Evolutionary conservation across 1,140 invertebrate species (phyloP), one percentile per base, ranked within the genome.

Genomic region (Mercenaria mercenaria): DNA sequence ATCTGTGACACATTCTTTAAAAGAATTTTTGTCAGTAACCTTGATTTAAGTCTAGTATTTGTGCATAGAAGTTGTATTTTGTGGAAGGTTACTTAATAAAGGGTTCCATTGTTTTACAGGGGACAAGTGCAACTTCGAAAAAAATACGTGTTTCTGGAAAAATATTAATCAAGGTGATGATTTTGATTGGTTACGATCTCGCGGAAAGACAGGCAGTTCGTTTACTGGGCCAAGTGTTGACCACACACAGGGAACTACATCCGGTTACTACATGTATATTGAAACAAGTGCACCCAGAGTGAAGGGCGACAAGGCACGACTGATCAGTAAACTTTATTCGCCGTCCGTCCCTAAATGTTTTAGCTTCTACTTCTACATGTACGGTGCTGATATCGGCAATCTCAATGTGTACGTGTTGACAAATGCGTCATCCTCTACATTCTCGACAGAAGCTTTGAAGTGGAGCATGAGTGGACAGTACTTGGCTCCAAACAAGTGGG

Each of bases 181-280:
- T 84, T 95, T 94, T 92, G 94, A 94, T 91, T 95, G 94, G 94
- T 81, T 92, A n/a, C 81, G 91, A 61, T 39, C 84, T 34, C 82
- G 87, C 52, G 93, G 92, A 10, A 69, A 34, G 23, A 94, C 94
- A 8, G 32, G 96, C 0, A 96, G 97, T 81, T 95, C 97, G 13
- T 92, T 92, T 81, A 95, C 93, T 37, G 95, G 94, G 56, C 94
- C 94, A n/a, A 90, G 77, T 43, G 80, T 56, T 34, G 95, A 95
- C 77, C 95, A 95, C 67, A 95, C 94, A 8, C 74, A 92, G n/a
- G 61, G 67, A 39, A 59, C 83, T n/a, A 85, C 67, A 13, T 50
- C 43, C 11, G 83, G 83, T 10, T 85, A 74, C 69, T 85, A 85
- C 67, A 85, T 85, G 83, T 82, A 41, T 52, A 92, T 94, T 23